Base-by-base conservation (phyloP, 2,797 vertebrate species). In the Myotis pilosus region DNA sequence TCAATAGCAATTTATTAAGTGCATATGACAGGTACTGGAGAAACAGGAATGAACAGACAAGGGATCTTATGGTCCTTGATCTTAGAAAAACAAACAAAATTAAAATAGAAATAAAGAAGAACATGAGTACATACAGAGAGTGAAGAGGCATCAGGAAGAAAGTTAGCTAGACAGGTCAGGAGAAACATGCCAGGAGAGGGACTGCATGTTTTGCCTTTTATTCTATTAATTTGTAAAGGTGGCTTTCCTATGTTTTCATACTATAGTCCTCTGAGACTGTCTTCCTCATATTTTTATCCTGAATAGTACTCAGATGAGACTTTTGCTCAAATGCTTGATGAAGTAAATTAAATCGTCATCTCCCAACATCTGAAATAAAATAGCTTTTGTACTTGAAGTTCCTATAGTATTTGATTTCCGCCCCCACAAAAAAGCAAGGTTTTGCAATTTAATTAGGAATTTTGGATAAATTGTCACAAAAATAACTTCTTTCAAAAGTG, bases 401-500 rank as follows among this genome's bases (percentile, higher is more conserved):
- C 9, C 44, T 68, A 49, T 23, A 78, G 76, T 12, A 44, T 49
- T 36, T 95, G 57, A 82, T 20, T 72, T 5, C 3, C 25, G 1
- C 10, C 20, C 1, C 10, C 11, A 9, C 55, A 28, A 78, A 84
- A 95, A 92, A 10, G 28, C 15, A 86, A 92, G 30, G 2, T 85
- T 49, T 85, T 25, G 9, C 5, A 28, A 44, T 47, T 33, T 53
- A 30, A 62, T 25, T 44, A 87, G 66, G 12, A 71, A 87, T 91
- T 91, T 91, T 94, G 83, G 36, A 72, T 66, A 93, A 64, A 72
- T 0, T 87, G 11, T 30, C 44, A 51, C 64, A 51, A 94, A 96
- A 96, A 68, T 12, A 51, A 38, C 62, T 88, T 92, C 33, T 92
- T 76, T 89, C 83, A 93, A 89, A 88, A 49, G 36, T 62, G 76